phyloP scores from a whole-genome alignment of 53 echinoderm and acorn worm species.

The Zoroaster sp. region DNA sequence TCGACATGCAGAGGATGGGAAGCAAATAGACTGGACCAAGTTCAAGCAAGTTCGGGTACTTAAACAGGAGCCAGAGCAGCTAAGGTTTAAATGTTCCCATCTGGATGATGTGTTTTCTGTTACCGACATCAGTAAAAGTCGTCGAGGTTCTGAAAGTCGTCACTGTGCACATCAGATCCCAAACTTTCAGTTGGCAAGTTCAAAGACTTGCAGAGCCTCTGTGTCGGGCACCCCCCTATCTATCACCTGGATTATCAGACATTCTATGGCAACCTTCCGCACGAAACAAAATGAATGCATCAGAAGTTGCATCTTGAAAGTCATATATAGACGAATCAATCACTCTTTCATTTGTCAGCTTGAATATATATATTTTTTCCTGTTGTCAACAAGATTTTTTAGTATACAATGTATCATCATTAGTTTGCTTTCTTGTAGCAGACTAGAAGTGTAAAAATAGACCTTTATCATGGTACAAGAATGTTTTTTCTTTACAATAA shows the following conservation, averaged over 20 bases:
- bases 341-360: no score
- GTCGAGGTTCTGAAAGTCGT: neutral
- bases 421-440: no score
- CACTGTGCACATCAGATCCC: neutral
- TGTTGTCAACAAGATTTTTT: no score
- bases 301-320: no score
- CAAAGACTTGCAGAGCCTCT: neutral
- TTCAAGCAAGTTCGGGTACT: neutral
- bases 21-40: conserved; percentile 15
- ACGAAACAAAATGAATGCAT: no score
- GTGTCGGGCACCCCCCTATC: neutral
- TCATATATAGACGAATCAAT: no score
- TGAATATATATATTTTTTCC: no score
- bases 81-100: neutral
- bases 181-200: neutral
- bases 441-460: no score
- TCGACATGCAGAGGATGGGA: neutral
- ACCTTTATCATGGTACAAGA: no score
- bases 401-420: no score
- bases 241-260: neutral
- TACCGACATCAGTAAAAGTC: neutral
- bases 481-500: no score
- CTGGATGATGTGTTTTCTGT: neutral
- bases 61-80: neutral
- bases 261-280: neutral